Conservation (phyloP, 2,888 invertebrate species). For the Mellilla xanthometata region DNA sequence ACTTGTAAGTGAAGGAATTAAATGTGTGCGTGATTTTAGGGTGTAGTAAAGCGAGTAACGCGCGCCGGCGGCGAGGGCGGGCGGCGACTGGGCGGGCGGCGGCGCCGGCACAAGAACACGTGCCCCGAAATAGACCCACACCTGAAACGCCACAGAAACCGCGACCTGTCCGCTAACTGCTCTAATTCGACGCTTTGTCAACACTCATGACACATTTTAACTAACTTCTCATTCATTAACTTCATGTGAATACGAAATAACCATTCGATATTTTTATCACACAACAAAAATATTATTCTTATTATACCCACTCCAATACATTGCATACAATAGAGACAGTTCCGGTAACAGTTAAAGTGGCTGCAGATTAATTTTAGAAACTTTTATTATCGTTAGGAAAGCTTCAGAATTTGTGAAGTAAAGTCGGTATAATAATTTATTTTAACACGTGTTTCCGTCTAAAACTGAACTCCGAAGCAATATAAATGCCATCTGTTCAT, state of each 20-base stretch:
- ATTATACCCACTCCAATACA: conserved; percentile 8
- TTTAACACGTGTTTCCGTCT: conserved; percentile 29
- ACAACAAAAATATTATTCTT: background rate
- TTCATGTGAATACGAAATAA: conserved; percentile 23
- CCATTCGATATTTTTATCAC: background rate
- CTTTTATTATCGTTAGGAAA: conserved; percentile 28
- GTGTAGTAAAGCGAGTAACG: conserved; percentile 26
- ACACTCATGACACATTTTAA: conserved; percentile 55
- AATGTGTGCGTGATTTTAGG: conserved; percentile 28
- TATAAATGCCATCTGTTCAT: conserved; percentile 27
- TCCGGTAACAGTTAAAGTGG: conserved; percentile 20
- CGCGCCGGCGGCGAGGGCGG: conserved; percentile 46
- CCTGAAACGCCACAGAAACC: conserved; percentile 67
- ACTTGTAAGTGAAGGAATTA: conserved; percentile 8
- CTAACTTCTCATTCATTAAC: conserved; percentile 29
- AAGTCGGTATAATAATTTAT: conserved; percentile 29
- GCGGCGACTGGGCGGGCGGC: conserved; percentile 65
- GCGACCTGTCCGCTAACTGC: conserved; percentile 60
- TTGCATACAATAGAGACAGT: conserved; percentile 18
- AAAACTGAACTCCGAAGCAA: conserved; percentile 18
- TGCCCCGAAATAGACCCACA: conserved; percentile 74
- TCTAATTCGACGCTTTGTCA: conserved; percentile 61
- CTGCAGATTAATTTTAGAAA: conserved; percentile 31
- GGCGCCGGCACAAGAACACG: conserved; percentile 45
- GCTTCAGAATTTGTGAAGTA: conserved; percentile 26